phyloP scores from a whole-genome alignment of 2,888 invertebrate genomes.

The Caenorhabditis sp. region DNA sequence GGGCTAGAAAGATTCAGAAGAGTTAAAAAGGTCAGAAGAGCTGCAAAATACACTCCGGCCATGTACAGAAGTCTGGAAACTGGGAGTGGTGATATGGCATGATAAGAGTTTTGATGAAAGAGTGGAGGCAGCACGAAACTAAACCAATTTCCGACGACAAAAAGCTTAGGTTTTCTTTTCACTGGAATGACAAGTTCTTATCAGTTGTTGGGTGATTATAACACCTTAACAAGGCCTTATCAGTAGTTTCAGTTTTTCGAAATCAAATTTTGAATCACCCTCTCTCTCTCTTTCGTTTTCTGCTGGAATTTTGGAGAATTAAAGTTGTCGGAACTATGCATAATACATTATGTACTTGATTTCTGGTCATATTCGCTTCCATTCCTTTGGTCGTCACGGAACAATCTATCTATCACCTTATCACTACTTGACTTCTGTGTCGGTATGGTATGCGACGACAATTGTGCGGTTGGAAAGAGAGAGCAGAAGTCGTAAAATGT shows the following conservation, averaged over 20 bases:
- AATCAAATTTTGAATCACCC: background rate
- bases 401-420: slow-evolving; percentile 1
- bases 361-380: background rate
- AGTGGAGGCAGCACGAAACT: background rate
- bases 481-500: background rate
- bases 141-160: too few relatives aligned
- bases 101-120: background rate
- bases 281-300: background rate
- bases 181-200: too few relatives aligned
- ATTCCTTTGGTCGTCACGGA: background rate
- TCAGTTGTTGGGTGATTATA: too few relatives aligned
- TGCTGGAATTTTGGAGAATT: background rate
- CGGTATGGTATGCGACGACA: background rate
- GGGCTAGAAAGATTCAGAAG: background rate
- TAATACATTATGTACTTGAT: background rate
- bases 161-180: too few relatives aligned
- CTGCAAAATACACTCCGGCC: background rate
- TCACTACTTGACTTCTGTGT: background rate
- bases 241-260: too few relatives aligned
- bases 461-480: background rate
- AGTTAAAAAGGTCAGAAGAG: background rate
- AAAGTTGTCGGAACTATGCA: too few relatives aligned
- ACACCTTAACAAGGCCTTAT: too few relatives aligned
- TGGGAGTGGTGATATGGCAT: background rate
- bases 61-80: background rate